A percentile compares a stretch with the other conserved stretches of the same genome.
Conservation (phyloP, 2,797 vertebrate genomes). For the Eremophila alpestris region DNA sequence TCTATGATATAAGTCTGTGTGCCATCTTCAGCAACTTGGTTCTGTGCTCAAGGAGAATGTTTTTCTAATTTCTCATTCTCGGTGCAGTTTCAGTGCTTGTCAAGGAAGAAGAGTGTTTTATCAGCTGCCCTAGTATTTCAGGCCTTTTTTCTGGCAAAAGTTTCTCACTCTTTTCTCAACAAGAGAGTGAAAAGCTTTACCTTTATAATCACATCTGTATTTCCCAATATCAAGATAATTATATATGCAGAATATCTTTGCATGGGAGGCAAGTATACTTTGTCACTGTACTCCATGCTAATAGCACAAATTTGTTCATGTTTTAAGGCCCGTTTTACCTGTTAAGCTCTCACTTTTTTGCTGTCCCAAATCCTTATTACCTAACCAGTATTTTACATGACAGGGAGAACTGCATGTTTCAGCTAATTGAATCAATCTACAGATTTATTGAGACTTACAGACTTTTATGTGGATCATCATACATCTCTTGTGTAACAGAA, state of each 20-base stretch:
- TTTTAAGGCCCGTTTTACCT: not conserved
- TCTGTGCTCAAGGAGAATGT: not conserved
- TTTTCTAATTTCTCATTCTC: conserved; percentile 15
- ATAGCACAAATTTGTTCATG: not conserved
- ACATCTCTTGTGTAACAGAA: not conserved
- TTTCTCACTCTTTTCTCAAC: not conserved
- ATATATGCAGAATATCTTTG: not conserved
- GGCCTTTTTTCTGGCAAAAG: not conserved
- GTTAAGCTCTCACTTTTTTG: not conserved
- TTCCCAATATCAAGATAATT: not conserved
- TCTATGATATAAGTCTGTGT: not conserved
- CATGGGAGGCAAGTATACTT: not conserved
- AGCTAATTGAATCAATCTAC: not conserved
- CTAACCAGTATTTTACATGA: not conserved
- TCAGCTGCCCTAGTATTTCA: not conserved
- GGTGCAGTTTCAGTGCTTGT: not conserved
- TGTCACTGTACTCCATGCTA: not conserved
- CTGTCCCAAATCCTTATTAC: not conserved
- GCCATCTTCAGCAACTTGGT: conserved; percentile 2
- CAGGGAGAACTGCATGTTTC: not conserved
- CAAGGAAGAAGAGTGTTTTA: not conserved
- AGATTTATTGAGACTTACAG: not conserved
- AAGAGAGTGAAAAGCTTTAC: not conserved
- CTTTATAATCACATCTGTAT: not conserved
- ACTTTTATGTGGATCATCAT: not conserved